Evolutionary conservation across 1,140 invertebrate genomes (phyloP).

Genomic region (Trichonephila inaurata): DNA sequence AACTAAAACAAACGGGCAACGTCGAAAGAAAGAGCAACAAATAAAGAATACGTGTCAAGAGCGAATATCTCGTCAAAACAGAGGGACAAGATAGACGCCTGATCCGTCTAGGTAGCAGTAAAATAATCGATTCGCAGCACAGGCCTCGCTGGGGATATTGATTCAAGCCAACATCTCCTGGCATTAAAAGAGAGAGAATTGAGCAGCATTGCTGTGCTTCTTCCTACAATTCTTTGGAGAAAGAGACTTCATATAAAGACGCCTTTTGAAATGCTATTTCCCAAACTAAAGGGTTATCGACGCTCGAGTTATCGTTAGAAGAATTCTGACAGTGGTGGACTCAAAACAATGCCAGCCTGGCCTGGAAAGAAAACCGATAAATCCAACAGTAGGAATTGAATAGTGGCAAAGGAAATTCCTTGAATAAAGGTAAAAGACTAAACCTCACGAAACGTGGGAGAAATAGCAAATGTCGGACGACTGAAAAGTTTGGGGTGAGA

Average conservation of each 20-base stretch:
- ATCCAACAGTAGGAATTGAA: constrained; percentile 64
- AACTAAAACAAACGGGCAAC: constrained; percentile 41
- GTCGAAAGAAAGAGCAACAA: constrained; percentile 44
- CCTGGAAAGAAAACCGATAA: constrained; percentile 68
- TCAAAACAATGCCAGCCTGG: constrained; percentile 64
- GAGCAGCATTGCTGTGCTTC: constrained; percentile 11
- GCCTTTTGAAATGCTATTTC: constrained; percentile 66
- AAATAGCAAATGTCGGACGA: constrained; percentile 55
- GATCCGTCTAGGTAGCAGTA: constrained; percentile 71
- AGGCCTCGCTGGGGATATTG: constrained; percentile 57
- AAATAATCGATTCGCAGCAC: constrained; percentile 66
- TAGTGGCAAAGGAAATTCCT: constrained; percentile 25
- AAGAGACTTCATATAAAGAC: constrained; percentile 49
- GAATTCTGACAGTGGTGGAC: constrained; percentile 15
- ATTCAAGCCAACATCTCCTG: constrained; percentile 58
- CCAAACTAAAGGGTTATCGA: constrained; percentile 67
- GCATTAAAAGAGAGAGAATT: constrained; percentile 68
- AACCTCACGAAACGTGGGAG: constrained; percentile 47
- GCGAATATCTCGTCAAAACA: constrained; percentile 75
- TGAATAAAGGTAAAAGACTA: constrained; percentile 62
- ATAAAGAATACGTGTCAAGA: constrained; percentile 69
- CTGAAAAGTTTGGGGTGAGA: constrained; percentile 40
- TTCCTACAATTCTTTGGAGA: constrained; percentile 51
- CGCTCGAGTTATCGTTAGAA: constrained; percentile 40
- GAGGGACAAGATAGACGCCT: constrained; percentile 69